phyloP scores from a whole-genome alignment of 2,113 vertebrate species.

The Ophiodon elongatus region DNA sequence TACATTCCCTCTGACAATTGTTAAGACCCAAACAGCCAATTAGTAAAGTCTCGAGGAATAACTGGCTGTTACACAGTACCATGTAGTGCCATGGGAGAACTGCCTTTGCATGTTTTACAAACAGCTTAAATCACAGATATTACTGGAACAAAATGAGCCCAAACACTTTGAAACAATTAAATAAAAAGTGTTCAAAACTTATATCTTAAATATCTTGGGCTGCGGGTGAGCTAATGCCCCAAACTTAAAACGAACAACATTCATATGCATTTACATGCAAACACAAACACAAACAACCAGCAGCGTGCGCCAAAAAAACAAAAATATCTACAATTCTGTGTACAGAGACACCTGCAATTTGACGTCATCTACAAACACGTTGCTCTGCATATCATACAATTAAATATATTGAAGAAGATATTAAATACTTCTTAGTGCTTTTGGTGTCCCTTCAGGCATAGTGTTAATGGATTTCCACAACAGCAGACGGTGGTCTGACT shows the following conservation, averaged over 20 bases:
- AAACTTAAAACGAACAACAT: not conserved
- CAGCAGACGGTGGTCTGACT: constrained; percentile 18
- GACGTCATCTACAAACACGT: not conserved
- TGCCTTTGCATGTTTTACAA: not conserved
- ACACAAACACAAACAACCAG: too few relatives aligned
- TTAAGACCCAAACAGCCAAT: constrained; percentile 61
- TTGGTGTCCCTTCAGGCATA: not conserved
- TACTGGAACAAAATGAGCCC: not conserved
- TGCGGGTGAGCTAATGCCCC: not conserved
- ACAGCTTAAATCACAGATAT: not conserved
- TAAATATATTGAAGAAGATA: not conserved
- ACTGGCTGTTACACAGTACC: constrained; percentile 44
- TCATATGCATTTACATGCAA: not conserved
- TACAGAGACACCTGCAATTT: not conserved
- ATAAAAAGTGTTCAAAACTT: not conserved
- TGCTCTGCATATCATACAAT: not conserved
- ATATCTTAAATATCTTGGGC: not conserved
- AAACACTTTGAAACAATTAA: not conserved
- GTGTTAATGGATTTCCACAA: not conserved
- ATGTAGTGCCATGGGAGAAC: constrained; percentile 31
- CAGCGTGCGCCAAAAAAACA: too few relatives aligned
- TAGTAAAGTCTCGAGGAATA: constrained; percentile 45
- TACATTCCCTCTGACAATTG: constrained; percentile 56
- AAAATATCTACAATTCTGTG: too few relatives aligned
- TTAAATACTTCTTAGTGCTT: not conserved